Percentiles rank a stretch among this genome's conserved stretches.
phyloP scores from a whole-genome alignment of 2,113 vertebrate genomes.

The Vireo altiloquus region DNA sequence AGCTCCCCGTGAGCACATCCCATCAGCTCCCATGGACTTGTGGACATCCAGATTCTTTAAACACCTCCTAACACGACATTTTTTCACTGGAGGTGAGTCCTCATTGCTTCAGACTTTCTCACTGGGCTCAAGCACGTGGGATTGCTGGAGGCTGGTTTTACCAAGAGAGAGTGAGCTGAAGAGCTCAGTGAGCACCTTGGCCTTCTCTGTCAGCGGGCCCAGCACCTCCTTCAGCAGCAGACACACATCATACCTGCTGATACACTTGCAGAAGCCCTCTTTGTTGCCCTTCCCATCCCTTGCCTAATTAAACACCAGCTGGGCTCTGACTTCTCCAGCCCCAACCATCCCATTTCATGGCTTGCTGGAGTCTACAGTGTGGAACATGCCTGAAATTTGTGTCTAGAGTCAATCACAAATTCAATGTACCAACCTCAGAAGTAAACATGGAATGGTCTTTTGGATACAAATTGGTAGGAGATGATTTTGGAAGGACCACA shows the following conservation, averaged over 20 bases:
- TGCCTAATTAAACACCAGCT: not conserved
- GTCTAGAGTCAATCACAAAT: not conserved
- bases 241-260: not conserved
- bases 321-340: not conserved
- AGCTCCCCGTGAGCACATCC: not conserved
- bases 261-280: not conserved
- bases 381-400: not conserved
- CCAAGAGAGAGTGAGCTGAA: not conserved
- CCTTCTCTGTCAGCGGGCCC: not conserved
- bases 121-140: not conserved
- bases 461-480: not conserved
- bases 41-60: not conserved
- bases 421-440: not conserved
- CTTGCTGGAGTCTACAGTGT: not conserved
- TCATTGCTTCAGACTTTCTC: not conserved
- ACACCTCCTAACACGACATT: too few species aligned
- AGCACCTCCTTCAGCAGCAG: not conserved
- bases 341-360: rapidly evolving
- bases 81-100: not conserved
- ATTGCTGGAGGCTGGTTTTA: not conserved
- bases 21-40: not conserved
- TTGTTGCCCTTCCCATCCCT: not conserved
- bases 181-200: not conserved
- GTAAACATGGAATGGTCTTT: not conserved
- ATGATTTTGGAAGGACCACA: not conserved